Percentiles rank a stretch among this genome's conserved stretches.
These are phyloP conservation scores for Drosophila lacicola DNA, from an alignment of 2,888 invertebrate genomes.

Conservation along the genomic window DNA sequence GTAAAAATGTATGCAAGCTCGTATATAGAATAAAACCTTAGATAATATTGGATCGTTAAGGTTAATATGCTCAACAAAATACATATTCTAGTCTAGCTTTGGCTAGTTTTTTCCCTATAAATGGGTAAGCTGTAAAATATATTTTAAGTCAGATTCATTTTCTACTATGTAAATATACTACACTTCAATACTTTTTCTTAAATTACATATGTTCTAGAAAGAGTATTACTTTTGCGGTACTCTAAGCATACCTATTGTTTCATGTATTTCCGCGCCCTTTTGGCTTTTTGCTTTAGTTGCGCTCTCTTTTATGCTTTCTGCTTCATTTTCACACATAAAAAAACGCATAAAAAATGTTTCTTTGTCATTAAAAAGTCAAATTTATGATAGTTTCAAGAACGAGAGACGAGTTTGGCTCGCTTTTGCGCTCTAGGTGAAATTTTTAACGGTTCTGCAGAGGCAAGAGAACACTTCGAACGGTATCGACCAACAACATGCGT, in stretches of 20 bases:
- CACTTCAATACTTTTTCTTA: too few relatives aligned
- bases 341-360: constrained; percentile 69
- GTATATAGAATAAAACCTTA: too few relatives aligned
- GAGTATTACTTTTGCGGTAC: constrained; percentile 14
- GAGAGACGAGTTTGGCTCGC: constrained; percentile 45
- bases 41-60: too few relatives aligned
- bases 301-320: constrained; percentile 51
- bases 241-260: constrained; percentile 15
- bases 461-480: constrained; percentile 61
- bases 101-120: too few relatives aligned
- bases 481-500: constrained; percentile 43
- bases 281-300: constrained; percentile 25
- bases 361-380: constrained; percentile 77
- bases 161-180: too few relatives aligned
- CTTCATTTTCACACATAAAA: constrained; percentile 78
- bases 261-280: constrained; percentile 52
- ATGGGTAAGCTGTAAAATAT: too few relatives aligned
- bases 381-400: constrained; percentile 66
- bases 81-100: too few relatives aligned
- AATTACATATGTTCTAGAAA: background rate
- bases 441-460: constrained; percentile 54
- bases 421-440: constrained; percentile 64
- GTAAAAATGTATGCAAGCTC: too few relatives aligned
- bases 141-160: background rate
- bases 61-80: too few relatives aligned